These are phyloP conservation scores for Drosophila pseudotalamancana DNA, from an alignment of 2,888 invertebrate species.

Conservation along the genomic window DNA sequence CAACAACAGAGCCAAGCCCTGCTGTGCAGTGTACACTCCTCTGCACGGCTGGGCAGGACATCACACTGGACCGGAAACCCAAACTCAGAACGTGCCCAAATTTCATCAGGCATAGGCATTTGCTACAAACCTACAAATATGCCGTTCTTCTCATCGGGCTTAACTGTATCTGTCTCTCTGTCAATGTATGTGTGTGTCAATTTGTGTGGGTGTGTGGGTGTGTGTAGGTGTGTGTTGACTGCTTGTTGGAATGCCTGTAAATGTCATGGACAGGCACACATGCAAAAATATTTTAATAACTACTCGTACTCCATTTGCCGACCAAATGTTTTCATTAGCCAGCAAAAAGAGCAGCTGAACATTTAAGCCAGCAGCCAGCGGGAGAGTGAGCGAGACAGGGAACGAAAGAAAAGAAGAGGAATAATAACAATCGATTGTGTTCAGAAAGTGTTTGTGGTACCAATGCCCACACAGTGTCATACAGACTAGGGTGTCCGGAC, in stretches of 20 bases:
- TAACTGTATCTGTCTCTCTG: neutral
- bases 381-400: neutral
- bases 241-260: conserved; percentile 58
- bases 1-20: conserved; percentile 12
- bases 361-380: neutral
- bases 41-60: neutral
- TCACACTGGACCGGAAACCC: neutral
- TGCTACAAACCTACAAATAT: conserved; percentile 44
- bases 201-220: conserved; percentile 2
- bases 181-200: neutral
- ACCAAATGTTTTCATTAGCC: conserved; percentile 74
- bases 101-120: conserved; percentile 25
- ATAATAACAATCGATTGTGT: conserved; percentile 38
- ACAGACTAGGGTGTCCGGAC: too few species aligned
- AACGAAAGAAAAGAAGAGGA: neutral
- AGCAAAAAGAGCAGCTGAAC: conserved; percentile 32
- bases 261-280: conserved; percentile 56
- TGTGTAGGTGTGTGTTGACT: conserved; percentile 23
- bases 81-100: conserved; percentile 20
- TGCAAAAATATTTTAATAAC: conserved; percentile 74
- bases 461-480: conserved; percentile 3
- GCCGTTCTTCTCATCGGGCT: conserved; percentile 25
- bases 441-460: conserved; percentile 11
- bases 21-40: neutral
- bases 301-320: conserved; percentile 53